Conservation (phyloP, 2,888 invertebrate species). For the Cheilosia urbana region DNA sequence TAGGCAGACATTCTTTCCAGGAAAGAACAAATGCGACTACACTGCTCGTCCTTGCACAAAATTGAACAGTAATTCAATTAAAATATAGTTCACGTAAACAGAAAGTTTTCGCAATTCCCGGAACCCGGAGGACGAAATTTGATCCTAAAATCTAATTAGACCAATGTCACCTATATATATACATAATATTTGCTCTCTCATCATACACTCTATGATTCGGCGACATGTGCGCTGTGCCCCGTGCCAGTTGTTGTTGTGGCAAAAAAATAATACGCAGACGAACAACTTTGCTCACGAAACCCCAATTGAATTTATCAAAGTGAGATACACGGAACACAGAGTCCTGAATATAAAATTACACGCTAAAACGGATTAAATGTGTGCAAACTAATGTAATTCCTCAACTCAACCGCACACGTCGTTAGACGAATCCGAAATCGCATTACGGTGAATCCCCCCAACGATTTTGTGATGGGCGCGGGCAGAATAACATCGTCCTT, state of each 20-base stretch:
- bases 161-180: background rate
- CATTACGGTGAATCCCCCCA: slow-evolving; percentile 2
- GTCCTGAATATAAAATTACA: slow-evolving; percentile 25
- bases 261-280: background rate
- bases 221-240: too few species aligned
- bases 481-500: background rate
- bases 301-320: slow-evolving; percentile 38
- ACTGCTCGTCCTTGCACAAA: background rate
- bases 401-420: slow-evolving; percentile 21
- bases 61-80: slow-evolving; percentile 10
- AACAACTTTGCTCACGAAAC: background rate
- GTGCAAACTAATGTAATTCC: slow-evolving; percentile 43
- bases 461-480: background rate
- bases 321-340: background rate
- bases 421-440: slow-evolving; percentile 33
- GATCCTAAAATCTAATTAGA: slow-evolving; percentile 20
- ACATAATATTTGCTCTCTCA: background rate
- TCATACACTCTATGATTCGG: background rate
- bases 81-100: slow-evolving; percentile 5
- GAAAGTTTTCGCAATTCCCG: background rate
- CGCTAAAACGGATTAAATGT: slow-evolving; percentile 26
- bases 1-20: too few species aligned
- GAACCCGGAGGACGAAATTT: background rate
- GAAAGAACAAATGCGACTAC: too few species aligned
- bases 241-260: background rate